Conservation (phyloP, 2,113 vertebrate genomes). For the Oncorhynchus clarkii region DNA sequence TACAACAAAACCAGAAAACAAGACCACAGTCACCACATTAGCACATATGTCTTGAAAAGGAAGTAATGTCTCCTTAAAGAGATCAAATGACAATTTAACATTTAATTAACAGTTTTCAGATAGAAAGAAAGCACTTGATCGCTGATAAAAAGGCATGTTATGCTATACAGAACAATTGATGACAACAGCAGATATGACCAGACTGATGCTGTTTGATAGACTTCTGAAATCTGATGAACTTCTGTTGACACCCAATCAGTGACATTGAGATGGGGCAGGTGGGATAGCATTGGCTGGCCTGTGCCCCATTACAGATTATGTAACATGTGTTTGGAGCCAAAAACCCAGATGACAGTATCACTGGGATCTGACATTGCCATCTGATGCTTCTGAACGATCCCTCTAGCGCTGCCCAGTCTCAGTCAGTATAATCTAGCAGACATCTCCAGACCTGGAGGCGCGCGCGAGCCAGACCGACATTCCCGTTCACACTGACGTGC, state of each 20-base stretch:
- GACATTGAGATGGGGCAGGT: not conserved
- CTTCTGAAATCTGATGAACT: not conserved
- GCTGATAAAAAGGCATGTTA: not conserved
- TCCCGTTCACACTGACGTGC: not conserved
- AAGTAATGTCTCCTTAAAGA: not conserved
- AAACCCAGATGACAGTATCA: conserved; percentile 32
- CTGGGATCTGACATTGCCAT: conserved; percentile 27
- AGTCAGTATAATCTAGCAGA: not conserved
- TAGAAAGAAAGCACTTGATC: too few relatives aligned
- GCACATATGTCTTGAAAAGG: not conserved
- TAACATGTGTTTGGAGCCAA: conserved; percentile 36
- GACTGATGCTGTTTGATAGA: not conserved
- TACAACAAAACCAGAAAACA: not conserved
- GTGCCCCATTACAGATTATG: conserved; percentile 31
- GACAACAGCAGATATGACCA: not conserved
- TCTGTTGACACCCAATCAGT: not conserved
- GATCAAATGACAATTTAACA: not conserved
- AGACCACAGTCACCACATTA: not conserved
- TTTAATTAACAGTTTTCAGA: too few relatives aligned
- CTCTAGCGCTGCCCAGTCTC: not conserved
- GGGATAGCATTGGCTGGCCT: not conserved
- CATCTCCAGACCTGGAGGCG: not conserved
- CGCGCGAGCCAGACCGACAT: not conserved
- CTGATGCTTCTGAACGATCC: not conserved
- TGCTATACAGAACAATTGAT: not conserved